phyloP scores from a whole-genome alignment of 2,113 vertebrate species.

The Tapirus terrestris region DNA sequence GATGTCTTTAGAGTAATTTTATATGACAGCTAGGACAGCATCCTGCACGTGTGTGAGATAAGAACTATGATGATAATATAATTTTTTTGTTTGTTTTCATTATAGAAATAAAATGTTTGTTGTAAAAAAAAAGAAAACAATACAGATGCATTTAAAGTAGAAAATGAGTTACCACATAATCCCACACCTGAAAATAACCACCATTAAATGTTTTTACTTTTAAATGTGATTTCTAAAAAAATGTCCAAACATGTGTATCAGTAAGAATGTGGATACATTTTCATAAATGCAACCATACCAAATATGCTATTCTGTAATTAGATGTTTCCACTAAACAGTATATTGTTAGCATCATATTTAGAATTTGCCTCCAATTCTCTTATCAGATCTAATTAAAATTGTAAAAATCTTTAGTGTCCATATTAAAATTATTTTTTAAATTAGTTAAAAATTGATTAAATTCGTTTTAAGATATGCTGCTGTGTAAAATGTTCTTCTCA shows the following conservation, averaged over 20 bases:
- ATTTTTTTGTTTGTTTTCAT: conserved; percentile 2
- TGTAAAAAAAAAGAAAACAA: neutral
- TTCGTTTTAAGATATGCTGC: conserved; percentile 1
- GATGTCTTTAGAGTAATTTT: conserved; percentile 47
- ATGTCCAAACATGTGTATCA: neutral
- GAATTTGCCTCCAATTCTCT: conserved; percentile 35
- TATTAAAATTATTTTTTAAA: conserved; percentile 21
- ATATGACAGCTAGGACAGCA: conserved; percentile 21
- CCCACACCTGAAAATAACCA: conserved; percentile 24
- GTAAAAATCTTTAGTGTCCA: neutral
- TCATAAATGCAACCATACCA: neutral
- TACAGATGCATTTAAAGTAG: conserved; percentile 18
- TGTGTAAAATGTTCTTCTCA: conserved; percentile 20
- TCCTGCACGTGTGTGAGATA: neutral
- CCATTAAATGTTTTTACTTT: conserved; percentile 40
- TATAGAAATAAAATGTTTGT: conserved; percentile 5
- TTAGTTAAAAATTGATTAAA: neutral
- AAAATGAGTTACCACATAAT: conserved; percentile 46
- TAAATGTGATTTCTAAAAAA: neutral
- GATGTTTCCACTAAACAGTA: neutral
- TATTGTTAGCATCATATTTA: neutral
- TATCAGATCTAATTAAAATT: conserved; percentile 25
- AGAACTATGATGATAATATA: conserved; percentile 8
- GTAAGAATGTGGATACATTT: neutral
- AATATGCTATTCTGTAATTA: neutral